Conservation (phyloP, 2,797 vertebrate genomes). For the Anolis apletophallus region DNA sequence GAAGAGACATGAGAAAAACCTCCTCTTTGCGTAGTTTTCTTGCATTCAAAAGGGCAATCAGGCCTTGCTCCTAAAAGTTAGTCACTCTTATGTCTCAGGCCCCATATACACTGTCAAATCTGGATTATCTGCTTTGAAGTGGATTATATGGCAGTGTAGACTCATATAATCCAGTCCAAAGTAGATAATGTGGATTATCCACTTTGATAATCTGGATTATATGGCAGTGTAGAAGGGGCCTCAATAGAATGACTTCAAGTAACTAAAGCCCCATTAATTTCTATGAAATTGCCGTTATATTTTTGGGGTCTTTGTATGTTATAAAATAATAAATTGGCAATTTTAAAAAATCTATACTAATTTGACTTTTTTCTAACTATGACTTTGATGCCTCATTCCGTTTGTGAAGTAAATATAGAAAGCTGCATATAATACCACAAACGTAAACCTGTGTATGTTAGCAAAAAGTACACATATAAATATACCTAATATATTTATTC, state of each 20-base stretch:
- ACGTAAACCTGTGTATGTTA: not conserved
- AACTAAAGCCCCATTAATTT: not conserved
- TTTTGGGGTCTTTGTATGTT: not conserved
- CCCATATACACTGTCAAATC: no score
- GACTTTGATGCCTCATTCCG: not conserved
- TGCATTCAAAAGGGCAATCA: not conserved
- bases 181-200: no score
- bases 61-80: not conserved
- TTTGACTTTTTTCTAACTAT: not conserved
- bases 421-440: not conserved
- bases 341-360: not conserved
- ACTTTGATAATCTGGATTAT: no score
- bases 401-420: not conserved
- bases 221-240: no score
- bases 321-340: not conserved
- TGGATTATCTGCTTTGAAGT: no score
- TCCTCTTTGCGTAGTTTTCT: not conserved
- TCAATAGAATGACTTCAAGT: not conserved
- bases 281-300: not conserved
- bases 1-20: not conserved
- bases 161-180: no score
- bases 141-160: no score
- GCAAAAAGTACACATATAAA: not conserved
- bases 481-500: conserved; percentile 39
- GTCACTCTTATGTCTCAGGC: not conserved